Evolutionary conservation across 2,888 invertebrate genomes (phyloP), one percentile per base, ranked within the genome.

Genomic region (Pachycephus smyrnensis): DNA sequence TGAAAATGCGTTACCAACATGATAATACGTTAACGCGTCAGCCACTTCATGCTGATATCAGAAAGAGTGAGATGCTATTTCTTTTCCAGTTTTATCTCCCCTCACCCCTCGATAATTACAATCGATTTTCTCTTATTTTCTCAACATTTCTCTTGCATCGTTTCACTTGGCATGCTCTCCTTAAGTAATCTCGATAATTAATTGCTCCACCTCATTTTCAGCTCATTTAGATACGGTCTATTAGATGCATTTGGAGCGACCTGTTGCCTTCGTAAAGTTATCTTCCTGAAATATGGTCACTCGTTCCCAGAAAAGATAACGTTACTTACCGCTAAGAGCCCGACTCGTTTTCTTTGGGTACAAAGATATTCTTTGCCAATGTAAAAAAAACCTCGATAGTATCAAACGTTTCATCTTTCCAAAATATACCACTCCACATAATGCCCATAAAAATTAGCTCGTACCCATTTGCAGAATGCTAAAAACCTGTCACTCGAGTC

Each of bases 201-300:
- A 88, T 89, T 83, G 84, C 82, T 80, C 81, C 83, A 79, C 83
- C 81, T 82, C 73, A 79, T 82, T 78, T 78, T 73, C 73, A 77
- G 75, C 82, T 83, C 84, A 80, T 85, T 86, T 83, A 86, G 84
- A 86, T 86, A 86, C 74, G 76, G 80, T 71, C 81, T 85, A 84
- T 83, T 83, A 83, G 81, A 86, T 86, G 83, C 82, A 86, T 88
- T 87, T 84, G 83, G 82, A 84, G 82, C 84, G 83, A 87, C 84
- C 83, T 83, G 85, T 83, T 84, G 82, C 82, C 76, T 82, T 85
- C 76, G 79, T 78, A 76, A 80, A 85, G 82, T 86, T 87, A 87
- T 88, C 88, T 86, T 75, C 76, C 82, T 86, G 82, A 88, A 84
- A 85, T 86, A 86, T 83, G 80, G 84, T 80, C 80, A 76, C 79